Conservation (phyloP, 1,140 invertebrate species). For the Drosophila fuyamai region DNA sequence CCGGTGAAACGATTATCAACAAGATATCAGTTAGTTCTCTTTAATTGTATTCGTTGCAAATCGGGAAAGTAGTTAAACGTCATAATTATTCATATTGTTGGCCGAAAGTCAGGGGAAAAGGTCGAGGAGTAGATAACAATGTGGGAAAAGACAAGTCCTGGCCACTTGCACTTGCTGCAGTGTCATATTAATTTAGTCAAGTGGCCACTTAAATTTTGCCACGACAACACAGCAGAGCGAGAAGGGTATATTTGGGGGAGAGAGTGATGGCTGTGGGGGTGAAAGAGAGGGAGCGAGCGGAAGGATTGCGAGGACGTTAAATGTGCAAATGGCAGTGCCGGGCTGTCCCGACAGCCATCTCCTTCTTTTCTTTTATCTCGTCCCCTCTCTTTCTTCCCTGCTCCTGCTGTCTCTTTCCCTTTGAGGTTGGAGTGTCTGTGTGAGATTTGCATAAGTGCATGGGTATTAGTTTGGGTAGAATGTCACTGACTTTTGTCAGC, state of each 20-base stretch:
- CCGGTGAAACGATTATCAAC: neutral
- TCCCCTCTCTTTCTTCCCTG: neutral
- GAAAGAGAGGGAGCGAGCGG: constrained; percentile 1
- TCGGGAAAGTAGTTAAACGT: constrained; percentile 54
- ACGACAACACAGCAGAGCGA: constrained; percentile 45
- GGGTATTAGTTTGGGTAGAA: constrained; percentile 69
- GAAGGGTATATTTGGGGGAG: neutral
- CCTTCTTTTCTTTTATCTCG: neutral
- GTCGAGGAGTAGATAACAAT: neutral
- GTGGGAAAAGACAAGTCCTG: constrained; percentile 50
- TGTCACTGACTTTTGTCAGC: constrained; percentile 73
- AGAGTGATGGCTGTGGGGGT: neutral
- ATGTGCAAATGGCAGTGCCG: constrained; percentile 67
- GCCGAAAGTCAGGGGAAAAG: constrained; percentile 31
- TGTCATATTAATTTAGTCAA: constrained; percentile 83
- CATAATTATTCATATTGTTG: constrained; percentile 79
- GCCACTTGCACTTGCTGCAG: constrained; percentile 65
- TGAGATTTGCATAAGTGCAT: constrained; percentile 75
- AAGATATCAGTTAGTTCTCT: neutral
- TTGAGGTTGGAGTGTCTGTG: constrained; percentile 33
- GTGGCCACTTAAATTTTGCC: constrained; percentile 80
- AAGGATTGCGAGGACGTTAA: constrained; percentile 38
- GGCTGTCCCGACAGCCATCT: constrained; percentile 18
- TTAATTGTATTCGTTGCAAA: constrained; percentile 48
- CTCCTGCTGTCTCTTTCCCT: constrained; percentile 1